These are phyloP conservation scores for Pitangus sulphuratus DNA, from an alignment of 2,797 vertebrate species.

Conservation along the genomic window DNA sequence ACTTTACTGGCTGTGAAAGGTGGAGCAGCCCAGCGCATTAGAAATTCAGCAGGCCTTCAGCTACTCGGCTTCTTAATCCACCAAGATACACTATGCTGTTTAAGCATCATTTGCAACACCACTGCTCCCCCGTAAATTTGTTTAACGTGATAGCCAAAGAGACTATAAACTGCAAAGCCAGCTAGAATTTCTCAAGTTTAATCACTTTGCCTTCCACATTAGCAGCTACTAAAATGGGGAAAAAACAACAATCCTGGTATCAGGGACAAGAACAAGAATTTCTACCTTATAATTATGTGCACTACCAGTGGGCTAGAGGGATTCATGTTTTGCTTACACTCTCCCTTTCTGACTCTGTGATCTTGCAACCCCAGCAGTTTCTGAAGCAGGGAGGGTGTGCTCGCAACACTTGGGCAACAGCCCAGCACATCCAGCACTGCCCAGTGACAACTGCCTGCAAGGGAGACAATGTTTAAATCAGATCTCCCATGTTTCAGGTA, in stretches of 20 bases:
- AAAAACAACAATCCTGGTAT: background rate
- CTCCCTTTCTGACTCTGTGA: background rate
- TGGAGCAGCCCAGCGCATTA: accelerated
- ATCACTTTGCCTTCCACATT: background rate
- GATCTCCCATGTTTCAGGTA: background rate
- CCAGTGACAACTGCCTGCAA: background rate
- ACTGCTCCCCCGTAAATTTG: background rate
- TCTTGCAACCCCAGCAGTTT: background rate
- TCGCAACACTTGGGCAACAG: background rate
- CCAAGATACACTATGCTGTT: background rate
- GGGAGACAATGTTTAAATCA: background rate
- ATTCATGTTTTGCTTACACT: background rate
- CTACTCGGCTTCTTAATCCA: background rate
- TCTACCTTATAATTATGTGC: background rate
- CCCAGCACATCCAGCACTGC: background rate
- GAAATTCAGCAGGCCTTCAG: background rate
- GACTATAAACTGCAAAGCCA: background rate
- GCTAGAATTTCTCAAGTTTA: background rate
- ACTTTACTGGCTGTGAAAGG: background rate
- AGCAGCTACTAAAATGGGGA: background rate
- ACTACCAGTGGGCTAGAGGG: background rate
- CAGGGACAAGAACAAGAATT: background rate
- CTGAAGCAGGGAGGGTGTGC: background rate
- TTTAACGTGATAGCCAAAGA: background rate
- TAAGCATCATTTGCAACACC: background rate